A percentile compares a stretch with the other conserved stretches of the same genome.
phyloP scores from a whole-genome alignment of 2,113 vertebrate genomes.

The Romanogobio albipinnatus region DNA sequence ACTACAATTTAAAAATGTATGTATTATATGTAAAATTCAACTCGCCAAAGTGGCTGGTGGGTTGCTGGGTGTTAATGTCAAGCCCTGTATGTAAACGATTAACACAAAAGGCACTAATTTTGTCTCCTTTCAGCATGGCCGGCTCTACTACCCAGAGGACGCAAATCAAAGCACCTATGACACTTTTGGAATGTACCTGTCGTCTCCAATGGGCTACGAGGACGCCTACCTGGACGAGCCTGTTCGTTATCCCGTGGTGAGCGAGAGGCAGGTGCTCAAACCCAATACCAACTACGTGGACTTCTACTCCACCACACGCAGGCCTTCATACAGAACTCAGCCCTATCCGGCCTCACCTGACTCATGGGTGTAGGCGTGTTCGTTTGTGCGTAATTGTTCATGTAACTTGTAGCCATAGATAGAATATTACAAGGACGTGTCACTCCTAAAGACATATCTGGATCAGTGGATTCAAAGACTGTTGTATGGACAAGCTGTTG shows the following conservation, averaged over 20 bases:
- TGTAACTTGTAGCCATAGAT: slow-evolving; percentile 39
- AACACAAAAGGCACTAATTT: not conserved
- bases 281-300: slow-evolving; percentile 97
- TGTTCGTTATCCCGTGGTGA: slow-evolving; percentile 84
- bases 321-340: slow-evolving; percentile 91
- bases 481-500: slow-evolving; percentile 20
- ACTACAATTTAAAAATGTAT: no score
- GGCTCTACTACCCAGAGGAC: slow-evolving; percentile 91
- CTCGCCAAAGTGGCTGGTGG: no score
- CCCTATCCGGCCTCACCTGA: slow-evolving; percentile 97
- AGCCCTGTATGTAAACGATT: not conserved
- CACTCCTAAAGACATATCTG: slow-evolving; percentile 27
- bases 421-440: slow-evolving; percentile 32
- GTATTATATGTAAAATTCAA: no score
- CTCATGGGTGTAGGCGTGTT: slow-evolving; percentile 90
- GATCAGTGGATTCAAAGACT: slow-evolving; percentile 27
- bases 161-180: slow-evolving; percentile 90
- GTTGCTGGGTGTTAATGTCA: no score
- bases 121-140: slow-evolving; percentile 79
- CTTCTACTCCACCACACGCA: slow-evolving; percentile 96
- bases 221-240: slow-evolving; percentile 90
- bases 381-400: slow-evolving; percentile 48
- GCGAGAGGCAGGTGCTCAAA: slow-evolving; percentile 85
- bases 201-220: slow-evolving; percentile 92
- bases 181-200: slow-evolving; percentile 89